phyloP scores from a whole-genome alignment of 2,797 vertebrate species.

The Geotrypetes seraphini region DNA sequence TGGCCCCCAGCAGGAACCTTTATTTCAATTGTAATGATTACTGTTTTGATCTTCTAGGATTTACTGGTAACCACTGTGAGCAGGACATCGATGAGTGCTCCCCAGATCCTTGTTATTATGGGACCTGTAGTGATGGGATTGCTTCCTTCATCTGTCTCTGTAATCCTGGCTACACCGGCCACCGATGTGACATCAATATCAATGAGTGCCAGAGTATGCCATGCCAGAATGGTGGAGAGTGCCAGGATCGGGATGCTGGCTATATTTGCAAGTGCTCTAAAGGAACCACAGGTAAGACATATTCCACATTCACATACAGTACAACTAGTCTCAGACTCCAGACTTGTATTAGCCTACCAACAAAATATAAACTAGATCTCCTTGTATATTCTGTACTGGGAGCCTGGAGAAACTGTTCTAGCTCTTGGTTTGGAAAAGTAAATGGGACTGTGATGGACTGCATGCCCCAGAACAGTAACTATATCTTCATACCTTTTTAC shows the following conservation, averaged over 20 bases:
- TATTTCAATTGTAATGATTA: no score
- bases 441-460: no score
- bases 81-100: slow-evolving; percentile 78
- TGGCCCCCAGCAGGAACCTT: no score
- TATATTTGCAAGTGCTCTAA: slow-evolving; percentile 83
- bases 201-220: slow-evolving; percentile 93
- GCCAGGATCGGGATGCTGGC: slow-evolving; percentile 76
- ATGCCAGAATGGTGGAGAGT: slow-evolving; percentile 84
- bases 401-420: no score
- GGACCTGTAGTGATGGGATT: slow-evolving; percentile 76
- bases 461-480: no score
- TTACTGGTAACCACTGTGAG: slow-evolving; percentile 77
- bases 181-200: slow-evolving; percentile 86
- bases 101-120: slow-evolving; percentile 85
- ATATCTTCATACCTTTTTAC: no score
- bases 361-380: no score
- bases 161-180: slow-evolving; percentile 75
- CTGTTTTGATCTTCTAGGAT: slow-evolving; percentile 53
- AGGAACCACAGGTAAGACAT: slow-evolving; percentile 73
- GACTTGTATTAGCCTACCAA: no score
- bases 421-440: no score
- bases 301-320: fast-evolving
- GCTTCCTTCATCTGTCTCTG: slow-evolving; percentile 84
- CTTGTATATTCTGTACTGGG: no score
- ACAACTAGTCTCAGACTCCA: no score